Base-by-base conservation (phyloP, 1,140 invertebrate species). In the Drosophila tsacasi region DNA sequence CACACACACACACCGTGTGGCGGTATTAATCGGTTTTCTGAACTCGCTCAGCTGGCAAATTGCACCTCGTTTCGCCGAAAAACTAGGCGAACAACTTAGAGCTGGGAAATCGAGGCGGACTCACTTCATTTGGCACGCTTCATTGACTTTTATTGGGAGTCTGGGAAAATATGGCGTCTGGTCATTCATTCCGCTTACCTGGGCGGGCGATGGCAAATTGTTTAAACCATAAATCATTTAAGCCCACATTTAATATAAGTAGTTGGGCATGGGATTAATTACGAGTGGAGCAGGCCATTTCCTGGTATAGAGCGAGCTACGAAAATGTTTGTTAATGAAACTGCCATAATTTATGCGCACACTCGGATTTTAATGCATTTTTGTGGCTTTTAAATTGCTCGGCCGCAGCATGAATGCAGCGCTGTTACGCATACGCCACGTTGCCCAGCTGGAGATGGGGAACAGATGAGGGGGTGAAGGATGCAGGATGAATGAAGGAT, bases 281-380 rank as follows among this genome's bases (percentile, higher is more conserved):
- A 83, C 40, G 44, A 65, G 25, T 30, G 54, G n/a, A 57, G 47
- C 15, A 17, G 49, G 61, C 46, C 64, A 57, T 65, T 49, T 35
- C 44, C 54, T 61, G 42, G 42, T 21, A 68, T 60, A 60, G 55
- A 58, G 46, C 49, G 21, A 32, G 27, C 25, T 52, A 35, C 37
- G 19, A 62, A 65, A 83, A 62, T 83, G 81, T 83, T 83, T 83
- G 81, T 83, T 83, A 83, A 83, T 83, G 52, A 83, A 83, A 83
- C 40, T 61, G 65, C 64, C 67, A 83, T 83, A 83, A 83, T 83
- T 83, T 76, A 83, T 83, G 64, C 57, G 49, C 50, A 57, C 71
- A 79, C 71, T 79, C 74, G 71, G 76, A 83, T 79, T 83, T 79
- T 76, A 83, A 83, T 83, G 66, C 81, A 79, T 83, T 79, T 73